Conservation (phyloP, 2,888 invertebrate species). For the Nemurella pictetii region DNA sequence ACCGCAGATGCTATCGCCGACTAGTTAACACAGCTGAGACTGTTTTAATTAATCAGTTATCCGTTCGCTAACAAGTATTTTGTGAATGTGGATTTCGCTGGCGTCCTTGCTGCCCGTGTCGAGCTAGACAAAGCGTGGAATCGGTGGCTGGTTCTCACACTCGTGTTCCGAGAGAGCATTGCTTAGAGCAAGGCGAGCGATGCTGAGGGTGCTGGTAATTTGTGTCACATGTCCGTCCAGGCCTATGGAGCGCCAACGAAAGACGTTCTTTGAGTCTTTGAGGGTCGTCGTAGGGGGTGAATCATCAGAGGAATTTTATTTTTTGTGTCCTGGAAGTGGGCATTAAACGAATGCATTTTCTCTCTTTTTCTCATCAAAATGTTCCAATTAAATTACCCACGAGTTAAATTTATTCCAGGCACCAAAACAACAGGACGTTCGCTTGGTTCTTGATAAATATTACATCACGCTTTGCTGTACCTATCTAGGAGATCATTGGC, state of each 20-base stretch:
- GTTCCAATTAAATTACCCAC: too few relatives aligned
- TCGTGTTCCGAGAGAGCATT: neutral
- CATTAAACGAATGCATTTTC: too few relatives aligned
- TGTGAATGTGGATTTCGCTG: slow-evolving; percentile 28
- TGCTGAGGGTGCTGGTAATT: neutral
- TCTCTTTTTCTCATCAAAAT: too few relatives aligned
- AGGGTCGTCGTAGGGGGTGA: neutral
- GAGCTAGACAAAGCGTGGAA: neutral
- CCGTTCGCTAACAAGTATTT: neutral
- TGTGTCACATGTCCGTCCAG: neutral
- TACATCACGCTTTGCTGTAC: too few relatives aligned
- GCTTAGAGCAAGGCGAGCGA: too few relatives aligned
- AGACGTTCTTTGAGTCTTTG: neutral
- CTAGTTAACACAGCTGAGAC: slow-evolving; percentile 36
- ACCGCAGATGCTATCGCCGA: slow-evolving; percentile 22
- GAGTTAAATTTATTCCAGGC: too few relatives aligned
- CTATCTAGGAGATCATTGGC: too few relatives aligned
- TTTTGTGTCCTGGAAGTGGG: neutral
- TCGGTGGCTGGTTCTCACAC: slow-evolving; percentile 14
- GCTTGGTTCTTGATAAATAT: too few relatives aligned
- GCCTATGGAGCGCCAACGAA: neutral
- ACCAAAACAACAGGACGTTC: too few relatives aligned
- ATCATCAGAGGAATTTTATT: neutral
- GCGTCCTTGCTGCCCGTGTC: neutral
- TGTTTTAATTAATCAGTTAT: slow-evolving; percentile 37